Evolutionary conservation across 2,888 invertebrate genomes (phyloP), one percentile per base, ranked within the genome.

Genomic region (Resseliella maxima): DNA sequence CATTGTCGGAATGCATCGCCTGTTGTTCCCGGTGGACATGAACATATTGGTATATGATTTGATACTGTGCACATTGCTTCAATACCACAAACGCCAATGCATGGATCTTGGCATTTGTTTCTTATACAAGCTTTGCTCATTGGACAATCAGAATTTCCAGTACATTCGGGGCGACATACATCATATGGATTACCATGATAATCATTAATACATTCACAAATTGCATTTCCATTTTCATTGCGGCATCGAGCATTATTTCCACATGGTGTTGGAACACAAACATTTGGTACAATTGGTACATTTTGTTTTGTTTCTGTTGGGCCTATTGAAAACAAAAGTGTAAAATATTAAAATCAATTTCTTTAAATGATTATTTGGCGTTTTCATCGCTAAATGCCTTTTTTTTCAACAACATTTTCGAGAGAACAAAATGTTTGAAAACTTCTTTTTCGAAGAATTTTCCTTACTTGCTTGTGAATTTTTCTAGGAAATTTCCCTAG

Each of bases 101-200:
- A 96, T 38, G 97, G 97, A 91, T 97, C 96, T 87, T 93, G 92
- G 89, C 97, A 98, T 89, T 95, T 95, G 88, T 95, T 95, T 24
- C 94, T 93, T 89, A 96, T 95, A 89, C 97, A 97, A 15, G 96
- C 95, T 88, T 94, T 94, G 88, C 96, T 94, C 85, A 95, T 94
- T 0, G 96, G 93, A 90, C 97, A 98, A 89, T 97, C 97, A 0
- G 95, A 94, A 89, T 97, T 97, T 86, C 95, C 94, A 24, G 97
- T 92, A 90, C 97, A 97, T 90, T 97, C 97, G 0, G 97, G 97
- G 88, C 95, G 93, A 89, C 95, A 95, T 81, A 93, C 94, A 87
- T 94, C 93, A 89, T 95, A 95, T 0, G 96, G 95, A 90, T 95
- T 95, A 35, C 96, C 96, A 88, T 93, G 93, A 88, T 95, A 94